phyloP scores from a whole-genome alignment of 2,888 invertebrate genomes.

The Papilio gigon region DNA sequence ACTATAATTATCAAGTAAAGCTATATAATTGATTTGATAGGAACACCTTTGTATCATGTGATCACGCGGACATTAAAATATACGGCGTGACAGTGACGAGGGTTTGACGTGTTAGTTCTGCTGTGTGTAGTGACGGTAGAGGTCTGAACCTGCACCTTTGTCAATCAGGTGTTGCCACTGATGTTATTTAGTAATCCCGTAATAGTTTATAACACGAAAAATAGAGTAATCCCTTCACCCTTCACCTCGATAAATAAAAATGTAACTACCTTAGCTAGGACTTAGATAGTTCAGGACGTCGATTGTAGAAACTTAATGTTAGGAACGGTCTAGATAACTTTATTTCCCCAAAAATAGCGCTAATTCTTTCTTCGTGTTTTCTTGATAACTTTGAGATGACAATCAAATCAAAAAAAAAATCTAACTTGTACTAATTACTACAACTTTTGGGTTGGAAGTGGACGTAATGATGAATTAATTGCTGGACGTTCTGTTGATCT shows the following conservation, averaged over 20 bases:
- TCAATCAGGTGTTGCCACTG: conserved; percentile 15
- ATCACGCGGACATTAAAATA: conserved; percentile 16
- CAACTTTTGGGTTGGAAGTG: neutral
- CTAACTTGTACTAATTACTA: neutral
- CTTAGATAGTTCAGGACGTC: too few relatives aligned
- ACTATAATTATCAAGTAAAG: conserved; percentile 6
- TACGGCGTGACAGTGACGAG: conserved; percentile 16
- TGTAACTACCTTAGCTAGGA: too few relatives aligned
- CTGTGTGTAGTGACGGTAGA: conserved; percentile 5
- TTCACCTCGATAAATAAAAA: too few relatives aligned
- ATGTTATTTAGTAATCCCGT: neutral
- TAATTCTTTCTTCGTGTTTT: neutral
- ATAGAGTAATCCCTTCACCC: neutral
- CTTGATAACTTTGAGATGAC: neutral
- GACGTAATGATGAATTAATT: neutral
- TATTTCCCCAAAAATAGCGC: neutral
- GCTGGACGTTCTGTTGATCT: neutral
- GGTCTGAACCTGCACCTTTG: conserved; percentile 27
- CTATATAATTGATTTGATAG: conserved; percentile 1
- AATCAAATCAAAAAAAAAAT: too few relatives aligned
- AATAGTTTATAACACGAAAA: conserved; percentile 1
- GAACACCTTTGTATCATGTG: neutral
- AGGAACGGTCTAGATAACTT: too few relatives aligned
- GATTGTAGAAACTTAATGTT: too few relatives aligned
- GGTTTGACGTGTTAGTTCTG: conserved; percentile 25